Percentiles rank a stretch among this genome's conserved stretches.
Conservation (phyloP, 2,888 invertebrate species). For the Himalopsyche tibetana region DNA sequence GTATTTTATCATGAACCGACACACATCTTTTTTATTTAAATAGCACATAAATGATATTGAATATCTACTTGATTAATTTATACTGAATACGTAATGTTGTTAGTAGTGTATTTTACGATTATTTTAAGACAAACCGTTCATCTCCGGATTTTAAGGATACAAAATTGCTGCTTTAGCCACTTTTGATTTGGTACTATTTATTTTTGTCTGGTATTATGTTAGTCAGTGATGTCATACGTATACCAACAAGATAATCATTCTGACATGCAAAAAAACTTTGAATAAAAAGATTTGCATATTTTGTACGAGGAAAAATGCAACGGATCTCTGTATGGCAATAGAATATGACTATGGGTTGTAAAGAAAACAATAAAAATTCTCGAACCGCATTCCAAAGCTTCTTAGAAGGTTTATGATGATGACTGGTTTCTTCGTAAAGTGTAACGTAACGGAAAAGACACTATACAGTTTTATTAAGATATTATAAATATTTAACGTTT, state of each 20-base stretch:
- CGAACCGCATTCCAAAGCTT: slow-evolving; percentile 4
- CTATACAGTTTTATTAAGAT: no score
- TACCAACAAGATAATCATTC: slow-evolving; percentile 29
- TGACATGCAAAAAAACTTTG: slow-evolving; percentile 30
- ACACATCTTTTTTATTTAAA: no score
- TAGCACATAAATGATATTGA: no score
- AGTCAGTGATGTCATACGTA: background rate
- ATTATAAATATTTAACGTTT: no score
- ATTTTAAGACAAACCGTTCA: background rate
- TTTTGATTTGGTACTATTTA: background rate
- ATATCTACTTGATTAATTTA: no score
- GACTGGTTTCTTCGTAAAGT: slow-evolving; percentile 3
- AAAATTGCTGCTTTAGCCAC: background rate
- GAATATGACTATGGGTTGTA: background rate
- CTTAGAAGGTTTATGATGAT: slow-evolving; percentile 27
- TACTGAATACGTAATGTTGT: no score
- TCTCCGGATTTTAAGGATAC: background rate
- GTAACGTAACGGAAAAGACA: background rate
- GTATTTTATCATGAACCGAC: no score
- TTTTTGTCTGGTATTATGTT: background rate
- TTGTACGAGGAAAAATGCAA: slow-evolving; percentile 41
- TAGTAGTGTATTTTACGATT: no score
- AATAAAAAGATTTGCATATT: slow-evolving; percentile 24
- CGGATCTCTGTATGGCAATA: background rate
- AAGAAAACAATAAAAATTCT: slow-evolving; percentile 18